Evolutionary conservation across 2,888 invertebrate genomes (phyloP), one percentile per base, ranked within the genome.

Genomic region (Xylota segnis): DNA sequence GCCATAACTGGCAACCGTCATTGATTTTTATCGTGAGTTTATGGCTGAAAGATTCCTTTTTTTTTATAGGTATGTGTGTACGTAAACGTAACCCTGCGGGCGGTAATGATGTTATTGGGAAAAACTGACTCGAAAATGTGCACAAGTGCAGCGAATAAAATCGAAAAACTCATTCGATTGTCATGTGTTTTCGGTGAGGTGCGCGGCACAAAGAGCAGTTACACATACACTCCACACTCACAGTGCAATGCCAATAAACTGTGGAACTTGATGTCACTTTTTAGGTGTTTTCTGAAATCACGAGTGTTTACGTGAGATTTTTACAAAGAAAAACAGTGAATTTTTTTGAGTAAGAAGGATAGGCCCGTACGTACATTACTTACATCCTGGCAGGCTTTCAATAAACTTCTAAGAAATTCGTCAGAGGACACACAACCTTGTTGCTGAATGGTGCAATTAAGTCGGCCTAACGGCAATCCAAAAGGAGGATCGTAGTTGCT

Each of bases 21-120:
- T 75, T 81, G 82, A 75, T 75, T 82, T 82, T 82, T 70, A 82
- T 82, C 63, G 52, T 14, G 32, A 47, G 10, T 82, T 81, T 81
- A 75, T 82, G 61, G 56, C 40, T 47, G 37, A 58, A 70, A 29
- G 40, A 75, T 63, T 70, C 43, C n/a, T 40, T 63, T 70, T 71
- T 23, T 23, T 23, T 40, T 63, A 63, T 71, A 70, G 12, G 37
- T 37, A 10, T 68, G 59, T 78, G 27, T 63, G 52, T 43, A 63
- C 27, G 47, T 58, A 65, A 40, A 63, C 37, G 47, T 65, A 65
- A 40, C 34, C 29, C 56, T 37, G 50, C 37, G 50, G 72, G 78
- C 23, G 72, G 65, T 58, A 72, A 58, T 72, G 65, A 72, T 72
- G 65, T 72, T 72, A 79, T 58, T 78, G 71, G 12, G 27, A 52